These are phyloP conservation scores for Bombus huntii DNA, from an alignment of 1,140 invertebrate genomes.

Conservation along the genomic window DNA sequence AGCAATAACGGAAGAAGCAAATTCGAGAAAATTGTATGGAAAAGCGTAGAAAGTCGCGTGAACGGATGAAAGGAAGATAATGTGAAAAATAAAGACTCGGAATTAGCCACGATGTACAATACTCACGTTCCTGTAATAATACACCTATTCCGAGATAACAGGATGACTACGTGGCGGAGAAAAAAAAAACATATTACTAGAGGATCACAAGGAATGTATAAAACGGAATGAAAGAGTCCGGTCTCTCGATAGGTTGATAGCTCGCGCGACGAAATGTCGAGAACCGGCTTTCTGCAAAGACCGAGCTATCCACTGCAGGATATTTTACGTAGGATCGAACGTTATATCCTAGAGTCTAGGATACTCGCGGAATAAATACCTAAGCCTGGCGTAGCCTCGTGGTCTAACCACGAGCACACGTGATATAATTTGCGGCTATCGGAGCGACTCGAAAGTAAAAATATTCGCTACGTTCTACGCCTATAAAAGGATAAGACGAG, in stretches of 20 bases:
- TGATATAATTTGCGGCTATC: conserved; percentile 15
- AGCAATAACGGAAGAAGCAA: not conserved
- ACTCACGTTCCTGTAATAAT: not conserved
- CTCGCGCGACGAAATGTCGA: conserved; percentile 39
- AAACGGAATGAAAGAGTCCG: conserved; percentile 40
- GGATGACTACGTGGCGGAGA: not conserved
- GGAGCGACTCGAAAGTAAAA: conserved; percentile 4
- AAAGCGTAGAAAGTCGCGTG: too few species aligned
- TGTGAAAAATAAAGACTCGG: not conserved
- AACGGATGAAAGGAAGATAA: not conserved
- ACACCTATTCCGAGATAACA: conserved; percentile 29
- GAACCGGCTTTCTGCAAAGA: conserved; percentile 53
- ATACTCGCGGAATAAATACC: not conserved
- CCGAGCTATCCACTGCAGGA: conserved; percentile 20
- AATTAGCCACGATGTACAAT: not conserved
- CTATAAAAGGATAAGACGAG: not conserved
- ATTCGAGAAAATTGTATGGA: fast-evolving
- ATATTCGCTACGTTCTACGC: not conserved
- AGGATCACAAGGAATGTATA: conserved; percentile 59
- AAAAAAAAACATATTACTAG: conserved; percentile 42
- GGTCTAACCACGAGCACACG: not conserved
- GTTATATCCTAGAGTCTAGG: conserved; percentile 36
- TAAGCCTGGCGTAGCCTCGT: too few species aligned
- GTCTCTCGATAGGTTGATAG: conserved; percentile 41
- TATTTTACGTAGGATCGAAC: conserved; percentile 58